Evolutionary conservation across 2,797 vertebrate species (phyloP).

Genomic region (Onychomys arenicola): DNA sequence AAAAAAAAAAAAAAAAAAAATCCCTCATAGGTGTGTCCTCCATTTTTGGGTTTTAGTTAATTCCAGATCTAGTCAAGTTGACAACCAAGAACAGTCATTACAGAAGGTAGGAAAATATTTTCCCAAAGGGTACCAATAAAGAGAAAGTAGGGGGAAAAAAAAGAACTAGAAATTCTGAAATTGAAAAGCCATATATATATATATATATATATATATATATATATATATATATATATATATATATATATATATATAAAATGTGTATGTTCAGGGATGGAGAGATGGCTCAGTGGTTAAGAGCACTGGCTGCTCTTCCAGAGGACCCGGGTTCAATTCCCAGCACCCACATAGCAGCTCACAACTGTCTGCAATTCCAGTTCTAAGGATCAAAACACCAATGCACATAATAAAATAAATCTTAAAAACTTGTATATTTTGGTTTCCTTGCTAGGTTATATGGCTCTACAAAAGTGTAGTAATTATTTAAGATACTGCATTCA

Average conservation of each 20-base stretch:
- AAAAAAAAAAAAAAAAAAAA: too few relatives aligned
- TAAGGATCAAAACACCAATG: neutral
- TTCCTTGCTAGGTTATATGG: neutral
- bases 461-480: neutral
- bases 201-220: neutral
- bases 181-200: neutral
- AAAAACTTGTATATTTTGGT: neutral
- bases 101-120: slow-evolving; percentile 12
- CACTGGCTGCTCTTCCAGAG: neutral
- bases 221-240: neutral
- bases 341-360: neutral
- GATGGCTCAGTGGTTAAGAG: neutral
- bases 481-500: neutral
- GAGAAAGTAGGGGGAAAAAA: slow-evolving; percentile 11
- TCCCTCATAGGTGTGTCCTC: too few relatives aligned
- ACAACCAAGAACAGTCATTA: neutral
- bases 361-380: neutral
- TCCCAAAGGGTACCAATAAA: neutral
- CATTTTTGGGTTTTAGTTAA: neutral
- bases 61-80: neutral
- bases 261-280: neutral
- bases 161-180: slow-evolving; percentile 26
- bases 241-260: neutral
- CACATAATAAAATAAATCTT: neutral
- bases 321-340: neutral